Evolutionary conservation across 2,113 vertebrate species (phyloP), one percentile per base, ranked within the genome.

Genomic region (Microcebus lehilahytsara): DNA sequence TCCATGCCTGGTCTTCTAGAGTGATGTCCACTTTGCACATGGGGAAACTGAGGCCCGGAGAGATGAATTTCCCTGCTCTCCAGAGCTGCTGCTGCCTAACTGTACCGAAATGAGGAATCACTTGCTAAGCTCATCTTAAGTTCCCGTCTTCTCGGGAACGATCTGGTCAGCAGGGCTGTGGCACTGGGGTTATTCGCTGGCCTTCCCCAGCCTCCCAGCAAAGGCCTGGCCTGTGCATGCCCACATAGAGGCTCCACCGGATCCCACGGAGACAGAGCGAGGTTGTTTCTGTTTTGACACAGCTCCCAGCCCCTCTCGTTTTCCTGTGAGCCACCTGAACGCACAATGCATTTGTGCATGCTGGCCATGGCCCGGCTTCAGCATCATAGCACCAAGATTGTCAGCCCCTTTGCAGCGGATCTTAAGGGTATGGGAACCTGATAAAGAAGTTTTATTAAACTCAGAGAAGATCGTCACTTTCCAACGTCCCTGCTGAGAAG

Each of bases 391-490:
- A 46, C 37, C 62, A 27, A 23, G 60, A 20, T 40, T 2, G 0
- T 87, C 78, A 16, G n/a, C 16, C 56, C 40, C 64, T 84, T 81
- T 40, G 53, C 9, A 19, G 23, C 0, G 9, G 77, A 42, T 46
- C 62, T 66, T 37, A 51, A 40, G 78, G 56, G 85, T 13, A 53
- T 14, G 32, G 62, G 30, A 75, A 49, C 20, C 84, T 42, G 83
- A 62, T 94, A 89, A 86, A 93, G 92, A 89, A 71, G 56, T 62
- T 64, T 60, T 80, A 64, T 88, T 79, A 40, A 95, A 93, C 53
- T 10, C 77, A 89, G 91, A 96, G 97, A 62, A 75, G 72, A 83
- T 46, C 67, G 6, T 64, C 58, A 37, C 62, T 92, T 96, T 91
- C 84, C 53, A 80, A 89, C 6, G 71, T 80, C 58, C 93, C 49